phyloP scores from a whole-genome alignment of 2,797 vertebrate genomes.

The Chaetophractus vellerosus region DNA sequence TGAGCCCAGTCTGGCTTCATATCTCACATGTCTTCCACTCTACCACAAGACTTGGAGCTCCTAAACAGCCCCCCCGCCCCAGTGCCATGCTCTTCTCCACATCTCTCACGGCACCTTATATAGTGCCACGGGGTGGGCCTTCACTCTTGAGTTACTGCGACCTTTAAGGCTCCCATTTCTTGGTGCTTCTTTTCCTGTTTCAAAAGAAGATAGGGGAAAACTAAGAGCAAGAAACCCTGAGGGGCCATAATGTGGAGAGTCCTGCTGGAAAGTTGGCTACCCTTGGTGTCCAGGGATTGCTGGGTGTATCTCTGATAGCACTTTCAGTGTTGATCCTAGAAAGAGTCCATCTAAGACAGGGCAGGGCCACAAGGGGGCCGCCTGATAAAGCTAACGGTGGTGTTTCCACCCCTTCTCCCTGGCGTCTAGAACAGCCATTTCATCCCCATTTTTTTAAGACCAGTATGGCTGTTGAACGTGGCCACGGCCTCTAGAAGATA shows the following conservation, averaged over 20 bases:
- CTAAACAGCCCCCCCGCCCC: not conserved
- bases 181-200: constrained; percentile 15
- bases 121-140: not conserved
- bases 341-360: not conserved
- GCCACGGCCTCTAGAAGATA: not conserved
- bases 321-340: not conserved
- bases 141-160: not conserved
- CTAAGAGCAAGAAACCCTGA: not conserved
- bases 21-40: not conserved
- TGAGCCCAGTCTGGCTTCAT: not conserved
- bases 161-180: not conserved
- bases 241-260: accelerated
- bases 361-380: not conserved
- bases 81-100: accelerated
- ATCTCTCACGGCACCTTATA: not conserved
- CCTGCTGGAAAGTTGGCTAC: not conserved
- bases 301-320: not conserved
- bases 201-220: not conserved
- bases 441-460: not conserved
- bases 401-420: not conserved
- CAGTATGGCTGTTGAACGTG: not conserved
- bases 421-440: not conserved
- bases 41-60: not conserved
- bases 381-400: not conserved
- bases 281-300: not conserved